These are phyloP conservation scores for Hydriomena furcata DNA, from an alignment of 2,888 invertebrate genomes.

Conservation along the genomic window DNA sequence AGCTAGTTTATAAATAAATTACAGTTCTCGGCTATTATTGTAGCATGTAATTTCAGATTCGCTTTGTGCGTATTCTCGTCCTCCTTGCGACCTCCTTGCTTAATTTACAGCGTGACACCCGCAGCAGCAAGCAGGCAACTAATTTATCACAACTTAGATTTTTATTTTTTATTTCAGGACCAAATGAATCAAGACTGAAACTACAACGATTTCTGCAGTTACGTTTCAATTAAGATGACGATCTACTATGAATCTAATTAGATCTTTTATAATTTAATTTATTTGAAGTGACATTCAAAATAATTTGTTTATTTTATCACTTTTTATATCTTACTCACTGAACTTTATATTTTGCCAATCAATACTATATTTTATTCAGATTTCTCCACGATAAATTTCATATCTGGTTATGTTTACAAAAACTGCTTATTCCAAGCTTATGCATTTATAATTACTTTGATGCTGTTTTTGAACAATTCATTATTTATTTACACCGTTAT, in stretches of 20 bases:
- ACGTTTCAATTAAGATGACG: slow-evolving; percentile 36
- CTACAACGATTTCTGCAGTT: slow-evolving; percentile 67
- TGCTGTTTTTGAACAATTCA: slow-evolving; percentile 6
- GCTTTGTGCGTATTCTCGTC: no score
- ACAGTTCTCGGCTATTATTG: no score
- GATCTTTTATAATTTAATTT: slow-evolving; percentile 53
- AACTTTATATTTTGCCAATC: slow-evolving; percentile 20
- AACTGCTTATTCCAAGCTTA: slow-evolving; percentile 1
- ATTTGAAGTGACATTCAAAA: slow-evolving; percentile 49
- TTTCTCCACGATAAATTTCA: background rate
- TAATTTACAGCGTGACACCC: no score
- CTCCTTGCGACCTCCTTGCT: no score
- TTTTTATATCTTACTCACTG: slow-evolving; percentile 19
- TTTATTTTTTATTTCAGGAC: slow-evolving; percentile 51
- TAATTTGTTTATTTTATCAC: slow-evolving; percentile 30
- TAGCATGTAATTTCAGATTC: no score
- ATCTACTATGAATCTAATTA: slow-evolving; percentile 48
- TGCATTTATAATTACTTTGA: slow-evolving; percentile 18
- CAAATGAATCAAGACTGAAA: slow-evolving; percentile 73
- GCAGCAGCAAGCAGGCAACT: no score
- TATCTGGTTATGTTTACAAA: background rate
- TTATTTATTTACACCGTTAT: slow-evolving; percentile 3
- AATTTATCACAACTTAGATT: no score
- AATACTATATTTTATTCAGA: slow-evolving; percentile 2
- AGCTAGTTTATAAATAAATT: no score